phyloP scores from a whole-genome alignment of 2,888 invertebrate genomes.

The Drosophila paucipuncta region DNA sequence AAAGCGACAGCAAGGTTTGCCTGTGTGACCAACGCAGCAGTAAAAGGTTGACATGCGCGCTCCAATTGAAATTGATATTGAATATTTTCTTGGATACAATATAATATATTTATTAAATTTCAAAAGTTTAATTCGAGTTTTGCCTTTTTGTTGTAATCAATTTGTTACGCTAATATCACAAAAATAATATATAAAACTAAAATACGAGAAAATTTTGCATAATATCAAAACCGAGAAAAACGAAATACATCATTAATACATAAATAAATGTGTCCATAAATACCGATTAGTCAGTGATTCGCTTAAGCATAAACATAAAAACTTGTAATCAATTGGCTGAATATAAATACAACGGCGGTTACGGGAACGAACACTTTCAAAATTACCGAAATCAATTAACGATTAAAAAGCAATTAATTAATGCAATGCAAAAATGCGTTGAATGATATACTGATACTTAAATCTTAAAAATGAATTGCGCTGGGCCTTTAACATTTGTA shows the following conservation, averaged over 20 bases:
- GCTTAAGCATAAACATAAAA: constrained; percentile 37
- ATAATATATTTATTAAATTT: constrained; percentile 75
- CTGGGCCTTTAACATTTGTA: constrained; percentile 47
- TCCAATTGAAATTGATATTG: constrained; percentile 23
- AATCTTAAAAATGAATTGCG: constrained; percentile 57
- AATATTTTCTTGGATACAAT: constrained; percentile 41
- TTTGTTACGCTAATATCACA: constrained; percentile 83
- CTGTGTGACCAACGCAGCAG: constrained; percentile 40
- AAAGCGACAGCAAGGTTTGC: not conserved
- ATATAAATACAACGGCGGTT: constrained; percentile 53
- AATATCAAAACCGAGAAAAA: constrained; percentile 74
- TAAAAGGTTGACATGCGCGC: constrained; percentile 6
- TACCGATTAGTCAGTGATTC: constrained; percentile 48
- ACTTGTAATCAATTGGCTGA: constrained; percentile 42
- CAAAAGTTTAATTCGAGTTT: constrained; percentile 76
- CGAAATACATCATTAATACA: constrained; percentile 55
- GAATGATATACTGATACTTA: constrained; percentile 54
- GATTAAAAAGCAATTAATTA: constrained; percentile 37
- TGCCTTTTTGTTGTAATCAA: constrained; percentile 66
- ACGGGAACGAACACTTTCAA: constrained; percentile 32
- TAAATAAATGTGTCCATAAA: constrained; percentile 43
- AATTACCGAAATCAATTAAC: constrained; percentile 47
- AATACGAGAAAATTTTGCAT: constrained; percentile 50
- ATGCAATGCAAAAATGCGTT: constrained; percentile 51
- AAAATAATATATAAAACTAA: constrained; percentile 81